A percentile compares a stretch with the other conserved stretches of the same genome.
phyloP scores from a whole-genome alignment of 2,113 vertebrate species.

The Chloebia gouldiae region DNA sequence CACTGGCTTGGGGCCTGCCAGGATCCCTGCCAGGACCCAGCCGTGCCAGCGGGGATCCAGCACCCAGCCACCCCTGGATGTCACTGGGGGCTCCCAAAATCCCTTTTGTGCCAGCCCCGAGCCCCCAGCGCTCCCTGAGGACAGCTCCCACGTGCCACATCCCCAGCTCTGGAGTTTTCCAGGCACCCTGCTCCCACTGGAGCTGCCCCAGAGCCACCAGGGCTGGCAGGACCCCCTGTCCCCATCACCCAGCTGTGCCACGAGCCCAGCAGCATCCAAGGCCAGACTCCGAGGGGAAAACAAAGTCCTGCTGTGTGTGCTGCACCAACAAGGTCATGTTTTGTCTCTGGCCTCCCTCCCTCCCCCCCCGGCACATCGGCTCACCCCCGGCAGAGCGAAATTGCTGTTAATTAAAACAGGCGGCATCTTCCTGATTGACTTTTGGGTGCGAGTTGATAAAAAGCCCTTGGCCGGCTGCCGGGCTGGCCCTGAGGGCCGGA shows the following conservation, averaged over 20 bases:
- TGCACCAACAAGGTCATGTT: constrained; percentile 62
- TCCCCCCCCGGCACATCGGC: background rate
- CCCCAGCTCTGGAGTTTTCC: accelerated
- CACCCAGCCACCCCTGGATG: background rate
- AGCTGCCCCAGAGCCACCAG: accelerated
- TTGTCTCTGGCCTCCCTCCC: constrained; percentile 48
- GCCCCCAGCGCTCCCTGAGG: accelerated
- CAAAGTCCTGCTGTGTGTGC: constrained; percentile 24
- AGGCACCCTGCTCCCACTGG: background rate
- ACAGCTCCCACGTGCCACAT: accelerated
- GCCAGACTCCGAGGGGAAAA: background rate
- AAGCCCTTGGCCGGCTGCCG: background rate
- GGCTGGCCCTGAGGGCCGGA: background rate
- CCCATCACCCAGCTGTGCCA: background rate
- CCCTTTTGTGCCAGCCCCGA: background rate
- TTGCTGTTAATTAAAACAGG: constrained; percentile 52
- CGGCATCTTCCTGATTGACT: constrained; percentile 49
- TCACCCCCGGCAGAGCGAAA: background rate
- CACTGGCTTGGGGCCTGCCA: accelerated
- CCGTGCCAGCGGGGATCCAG: background rate
- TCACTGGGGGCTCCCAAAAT: background rate
- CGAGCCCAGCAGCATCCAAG: background rate
- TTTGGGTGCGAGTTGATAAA: constrained; percentile 48
- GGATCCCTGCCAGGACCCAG: background rate
- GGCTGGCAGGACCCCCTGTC: background rate